Base-by-base conservation (phyloP, 2,113 vertebrate species). In the Sander lucioperca region DNA sequence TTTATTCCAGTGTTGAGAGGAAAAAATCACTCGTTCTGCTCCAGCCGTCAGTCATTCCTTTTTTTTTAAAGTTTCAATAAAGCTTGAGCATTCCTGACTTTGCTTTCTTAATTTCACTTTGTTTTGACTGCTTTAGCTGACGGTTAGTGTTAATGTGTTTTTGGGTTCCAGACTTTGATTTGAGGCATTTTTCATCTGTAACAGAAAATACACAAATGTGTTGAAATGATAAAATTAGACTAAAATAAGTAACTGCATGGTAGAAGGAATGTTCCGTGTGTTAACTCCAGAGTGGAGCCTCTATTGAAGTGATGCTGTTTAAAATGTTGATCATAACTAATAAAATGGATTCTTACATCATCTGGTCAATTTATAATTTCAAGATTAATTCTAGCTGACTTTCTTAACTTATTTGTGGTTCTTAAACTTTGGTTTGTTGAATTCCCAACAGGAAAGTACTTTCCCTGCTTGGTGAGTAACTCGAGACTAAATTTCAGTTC, bases 51-150 rank as follows among this genome's bases (percentile, higher is more conserved):
- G 6, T 25, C 59, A 65, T 74, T 77, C 47, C 54, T 48, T 18
- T 47, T 65, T 27, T 2, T n/a, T n/a, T n/a, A n/a, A 33, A 54
- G 5, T 43, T 84, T 61, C 27, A 87, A 62, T 82, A 70, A 82
- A 83, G 36, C 45, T 69, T 71, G 11, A 23, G 10, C 19, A 53
- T 79, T 86, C 63, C 73, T 62, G 61, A 59, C 10, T 21, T 74
- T 61, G 0, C 5, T 19, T 62, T 47, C 16, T 36, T 54, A 0
- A 43, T 56, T 53, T 36, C 1, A 21, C 21, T 39, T 53, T 33
- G 18, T n/a, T 64, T 33, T n/a, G 5, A 3, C 15, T 19, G 3
- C 14, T 53, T 70, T 3, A 14, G 13, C 16, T 51, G 15, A 54
- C 1, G 1, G 43, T 57, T 39, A 0, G 2, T 43, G 54, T 1